A percentile compares a stretch with the other conserved stretches of the same genome.
Conservation (phyloP, 2,888 invertebrate genomes). For the Caenorhabditis auriculariae region DNA sequence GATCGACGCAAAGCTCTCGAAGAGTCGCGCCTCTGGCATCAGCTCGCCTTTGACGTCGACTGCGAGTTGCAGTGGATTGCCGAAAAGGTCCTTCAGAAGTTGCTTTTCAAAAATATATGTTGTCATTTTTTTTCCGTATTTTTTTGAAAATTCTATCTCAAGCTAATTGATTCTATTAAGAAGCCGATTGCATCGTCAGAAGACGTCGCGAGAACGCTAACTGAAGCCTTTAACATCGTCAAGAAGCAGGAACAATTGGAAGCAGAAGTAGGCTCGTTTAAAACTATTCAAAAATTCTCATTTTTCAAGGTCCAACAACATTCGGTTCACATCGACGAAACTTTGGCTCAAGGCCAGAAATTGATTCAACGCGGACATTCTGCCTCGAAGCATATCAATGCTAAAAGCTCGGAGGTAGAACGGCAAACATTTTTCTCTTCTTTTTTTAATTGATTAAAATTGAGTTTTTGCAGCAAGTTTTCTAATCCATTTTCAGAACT, state of each 20-base stretch:
- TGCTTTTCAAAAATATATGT: neutral
- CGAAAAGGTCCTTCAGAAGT: slow-evolving; percentile 77
- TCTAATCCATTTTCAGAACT: no score
- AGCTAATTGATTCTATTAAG: no score
- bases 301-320: slow-evolving; percentile 84
- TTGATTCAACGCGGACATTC: slow-evolving; percentile 80
- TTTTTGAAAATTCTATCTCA: no score
- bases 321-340: slow-evolving; percentile 80
- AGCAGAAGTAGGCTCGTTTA: no score
- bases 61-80: slow-evolving; percentile 92
- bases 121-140: no score
- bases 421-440: neutral
- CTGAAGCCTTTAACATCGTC: slow-evolving; percentile 85
- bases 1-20: slow-evolving; percentile 78
- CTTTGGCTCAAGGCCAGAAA: slow-evolving; percentile 77
- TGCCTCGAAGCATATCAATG: slow-evolving; percentile 77
- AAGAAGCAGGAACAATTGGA: slow-evolving; percentile 89
- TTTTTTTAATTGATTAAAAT: neutral
- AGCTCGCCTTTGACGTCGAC: slow-evolving; percentile 88
- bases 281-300: no score
- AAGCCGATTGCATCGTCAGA: slow-evolving; percentile 77
- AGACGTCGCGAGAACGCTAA: slow-evolving; percentile 79
- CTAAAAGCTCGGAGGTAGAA: slow-evolving; percentile 75
- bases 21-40: slow-evolving; percentile 85
- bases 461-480: neutral